Evolutionary conservation across 2,797 vertebrate species (phyloP), one percentile per base, ranked within the genome.

Genomic region (Lepus oiostolus): DNA sequence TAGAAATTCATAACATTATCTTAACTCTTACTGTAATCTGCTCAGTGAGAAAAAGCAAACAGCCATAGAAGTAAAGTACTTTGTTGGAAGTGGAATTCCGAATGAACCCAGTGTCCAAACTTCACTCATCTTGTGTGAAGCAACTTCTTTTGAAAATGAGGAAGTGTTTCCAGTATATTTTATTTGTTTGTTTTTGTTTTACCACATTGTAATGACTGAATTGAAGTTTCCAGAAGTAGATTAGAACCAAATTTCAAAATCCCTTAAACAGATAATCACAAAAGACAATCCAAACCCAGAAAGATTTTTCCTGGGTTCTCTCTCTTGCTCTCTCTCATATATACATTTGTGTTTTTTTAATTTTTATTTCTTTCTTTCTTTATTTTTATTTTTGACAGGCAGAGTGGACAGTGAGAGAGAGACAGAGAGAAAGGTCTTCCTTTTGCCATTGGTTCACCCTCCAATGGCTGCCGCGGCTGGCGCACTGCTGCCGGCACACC

Each of bases 211-310:
- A 75, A 70, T 47, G 13, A 35, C 5, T 8, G 65, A 88, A 35
- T 4, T 8, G 65, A 88, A 88, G 38, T 81, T 19, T 65, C 7
- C 28, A 65, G n/a, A 92, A 67, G 92, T 95, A 84, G 17, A 68
- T 72, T 72, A 72, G 4, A 87, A 4, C 11, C 38, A 68, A 12
- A 58, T 74, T 68, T 81, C 58, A 74, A 21, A 2, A 42, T 32
- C 75, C 0, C 13, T 52, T 67, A 7, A 54, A 50, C 30, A 50
- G 26, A 28, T 76, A 6, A 81, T 81, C 13, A 67, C 4, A 77
- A 93, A 94, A 63, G 68, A 21, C 90, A 93, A 47, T 58, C n/a
- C 13, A 74, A 30, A 67, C 19, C n/a, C 17, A 32, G 2, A 14
- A 60, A 75, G 21, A 50, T 32, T 58, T 58, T 58, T 58, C 19